Percentiles rank a stretch among this genome's conserved stretches.
These are phyloP conservation scores for Bugula neritina DNA, from an alignment of 2,888 invertebrate genomes.

Conservation along the genomic window DNA sequence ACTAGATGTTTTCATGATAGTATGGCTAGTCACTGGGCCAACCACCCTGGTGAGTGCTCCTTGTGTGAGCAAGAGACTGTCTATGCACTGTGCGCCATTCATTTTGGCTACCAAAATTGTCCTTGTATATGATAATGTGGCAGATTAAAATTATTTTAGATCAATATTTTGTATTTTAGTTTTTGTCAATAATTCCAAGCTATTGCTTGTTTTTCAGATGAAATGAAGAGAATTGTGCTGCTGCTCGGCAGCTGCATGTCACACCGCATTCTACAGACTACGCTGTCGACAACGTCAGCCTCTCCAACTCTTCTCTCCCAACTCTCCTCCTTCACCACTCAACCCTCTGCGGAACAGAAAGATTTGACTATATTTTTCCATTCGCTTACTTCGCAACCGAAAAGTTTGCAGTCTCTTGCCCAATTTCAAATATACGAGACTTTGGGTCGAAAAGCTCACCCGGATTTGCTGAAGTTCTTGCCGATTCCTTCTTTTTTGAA, in stretches of 20 bases:
- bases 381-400: neutral
- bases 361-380: neutral
- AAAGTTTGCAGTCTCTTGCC: neutral
- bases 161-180: too few species aligned
- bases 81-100: too few species aligned
- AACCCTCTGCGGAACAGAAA: neutral
- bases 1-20: neutral
- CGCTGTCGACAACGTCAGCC: neutral
- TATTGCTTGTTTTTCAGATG: too few species aligned
- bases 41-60: neutral
- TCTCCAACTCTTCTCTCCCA: neutral
- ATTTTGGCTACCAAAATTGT: too few species aligned
- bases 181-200: too few species aligned
- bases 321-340: neutral
- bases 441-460: neutral
- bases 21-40: neutral
- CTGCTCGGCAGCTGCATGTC: slow-evolving; percentile 11
- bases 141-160: too few species aligned
- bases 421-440: neutral
- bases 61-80: too few species aligned
- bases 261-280: neutral
- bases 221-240: slow-evolving; percentile 6
- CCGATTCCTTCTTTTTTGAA: neutral
- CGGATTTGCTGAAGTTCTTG: neutral
- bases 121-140: too few species aligned